Conservation (phyloP, 2,888 invertebrate species). For the Clunio marinus region DNA sequence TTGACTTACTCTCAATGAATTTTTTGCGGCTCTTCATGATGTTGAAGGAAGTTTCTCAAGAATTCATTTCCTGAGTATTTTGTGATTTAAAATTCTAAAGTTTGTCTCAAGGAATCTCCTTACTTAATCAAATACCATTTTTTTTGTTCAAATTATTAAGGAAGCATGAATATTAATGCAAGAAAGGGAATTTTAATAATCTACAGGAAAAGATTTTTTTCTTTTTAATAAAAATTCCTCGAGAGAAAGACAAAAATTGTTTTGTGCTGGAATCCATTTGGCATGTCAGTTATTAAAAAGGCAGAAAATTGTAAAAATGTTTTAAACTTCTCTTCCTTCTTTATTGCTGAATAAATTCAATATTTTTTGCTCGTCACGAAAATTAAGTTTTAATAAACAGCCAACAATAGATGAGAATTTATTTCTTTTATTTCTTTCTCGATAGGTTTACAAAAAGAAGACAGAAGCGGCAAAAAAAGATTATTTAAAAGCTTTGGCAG, state of each 20-base stretch:
- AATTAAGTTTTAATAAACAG: conserved; percentile 20
- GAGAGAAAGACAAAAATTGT: neutral
- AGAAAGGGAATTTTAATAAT: conserved; percentile 22
- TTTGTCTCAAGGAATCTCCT: neutral
- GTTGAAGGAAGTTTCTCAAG: no score
- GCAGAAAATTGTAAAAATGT: neutral
- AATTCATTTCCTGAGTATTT: neutral
- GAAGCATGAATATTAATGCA: neutral
- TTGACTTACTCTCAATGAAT: no score
- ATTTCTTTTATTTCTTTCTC: conserved; percentile 39
- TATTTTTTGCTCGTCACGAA: neutral
- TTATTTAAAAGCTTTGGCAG: conserved; percentile 89
- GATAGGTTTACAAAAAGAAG: conserved; percentile 90
- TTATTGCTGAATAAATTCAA: neutral
- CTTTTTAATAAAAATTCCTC: conserved; percentile 28
- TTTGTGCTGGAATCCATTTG: neutral
- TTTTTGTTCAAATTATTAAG: neutral
- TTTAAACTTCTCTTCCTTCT: neutral
- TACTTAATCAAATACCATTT: neutral
- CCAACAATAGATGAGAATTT: neutral
- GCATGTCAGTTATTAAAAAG: conserved; percentile 3
- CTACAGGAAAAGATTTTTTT: neutral
- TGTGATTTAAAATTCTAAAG: no score
- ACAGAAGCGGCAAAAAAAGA: conserved; percentile 96
- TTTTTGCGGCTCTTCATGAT: no score